phyloP scores from a whole-genome alignment of 2,797 vertebrate species.

The Neosilurus mollespiculum region DNA sequence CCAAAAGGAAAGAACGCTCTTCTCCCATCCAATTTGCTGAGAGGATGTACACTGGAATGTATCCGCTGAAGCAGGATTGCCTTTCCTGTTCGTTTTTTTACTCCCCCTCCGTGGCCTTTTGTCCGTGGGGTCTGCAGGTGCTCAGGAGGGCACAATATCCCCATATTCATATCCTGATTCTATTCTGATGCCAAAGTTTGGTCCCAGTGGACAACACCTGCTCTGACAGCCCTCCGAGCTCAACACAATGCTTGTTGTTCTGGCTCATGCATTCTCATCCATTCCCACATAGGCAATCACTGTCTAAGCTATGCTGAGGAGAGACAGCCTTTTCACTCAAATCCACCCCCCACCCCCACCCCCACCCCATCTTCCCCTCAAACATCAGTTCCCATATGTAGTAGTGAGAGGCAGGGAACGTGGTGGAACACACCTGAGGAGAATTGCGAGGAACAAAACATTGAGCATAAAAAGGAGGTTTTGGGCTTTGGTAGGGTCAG shows the following conservation, averaged over 20 bases:
- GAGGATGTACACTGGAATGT: slow-evolving; percentile 62
- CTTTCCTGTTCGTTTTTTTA: slow-evolving; percentile 67
- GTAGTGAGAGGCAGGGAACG: slow-evolving; percentile 17
- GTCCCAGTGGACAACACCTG: slow-evolving; percentile 75
- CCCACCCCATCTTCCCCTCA: background rate
- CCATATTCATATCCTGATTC: slow-evolving; percentile 78
- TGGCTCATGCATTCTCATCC: slow-evolving; percentile 57
- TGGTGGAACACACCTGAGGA: slow-evolving; percentile 36
- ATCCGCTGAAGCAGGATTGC: slow-evolving; percentile 48
- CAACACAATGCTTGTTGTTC: slow-evolving; percentile 66
- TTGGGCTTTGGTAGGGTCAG: background rate
- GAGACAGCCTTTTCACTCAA: slow-evolving; percentile 51
- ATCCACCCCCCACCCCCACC: background rate
- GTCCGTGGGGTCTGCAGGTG: slow-evolving; percentile 72
- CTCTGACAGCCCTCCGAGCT: slow-evolving; percentile 56
- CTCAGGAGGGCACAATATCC: slow-evolving; percentile 67
- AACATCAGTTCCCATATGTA: slow-evolving; percentile 40
- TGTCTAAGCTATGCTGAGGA: slow-evolving; percentile 45
- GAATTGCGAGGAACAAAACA: slow-evolving; percentile 3
- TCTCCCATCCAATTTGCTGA: slow-evolving; percentile 49
- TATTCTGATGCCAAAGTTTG: slow-evolving; percentile 65
- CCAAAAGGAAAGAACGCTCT: slow-evolving; percentile 42
- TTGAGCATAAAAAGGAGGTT: slow-evolving; percentile 1
- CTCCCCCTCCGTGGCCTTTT: slow-evolving; percentile 59
- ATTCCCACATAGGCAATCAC: slow-evolving; percentile 56